These are phyloP conservation scores for Mastacembelus armatus DNA, from an alignment of 2,797 vertebrate genomes.

Conservation along the genomic window DNA sequence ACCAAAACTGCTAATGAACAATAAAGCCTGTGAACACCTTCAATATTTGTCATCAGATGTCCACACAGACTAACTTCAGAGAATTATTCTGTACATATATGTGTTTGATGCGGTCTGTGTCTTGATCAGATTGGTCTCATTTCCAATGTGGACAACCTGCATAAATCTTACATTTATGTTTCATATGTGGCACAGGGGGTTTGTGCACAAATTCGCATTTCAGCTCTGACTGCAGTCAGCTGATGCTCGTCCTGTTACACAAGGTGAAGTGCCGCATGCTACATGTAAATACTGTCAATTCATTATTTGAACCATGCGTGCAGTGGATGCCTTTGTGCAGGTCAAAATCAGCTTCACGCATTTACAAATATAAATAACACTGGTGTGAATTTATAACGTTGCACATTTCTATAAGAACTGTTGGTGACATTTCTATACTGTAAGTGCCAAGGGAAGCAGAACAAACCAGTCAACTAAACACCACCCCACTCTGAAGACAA, in stretches of 20 bases:
- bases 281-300: conserved; percentile 38
- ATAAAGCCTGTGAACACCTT: conserved; percentile 54
- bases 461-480: conserved; percentile 64
- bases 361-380: conserved; percentile 71
- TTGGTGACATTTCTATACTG: conserved; percentile 50
- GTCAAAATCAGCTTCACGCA: conserved; percentile 34
- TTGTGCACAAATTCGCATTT: conserved; percentile 29
- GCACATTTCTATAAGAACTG: conserved; percentile 49
- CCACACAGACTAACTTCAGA: conserved; percentile 13
- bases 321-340: conserved; percentile 28
- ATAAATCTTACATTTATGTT: conserved; percentile 14
- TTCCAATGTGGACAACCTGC: conserved; percentile 17
- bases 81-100: conserved; percentile 15
- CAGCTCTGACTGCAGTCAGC: conserved; percentile 18
- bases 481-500: conserved; percentile 60
- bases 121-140: neutral
- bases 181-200: conserved; percentile 17
- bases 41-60: conserved; percentile 48
- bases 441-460: conserved; percentile 61
- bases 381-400: conserved; percentile 59
- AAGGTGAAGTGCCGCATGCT: conserved; percentile 29
- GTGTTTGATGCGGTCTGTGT: neutral
- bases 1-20: conserved; percentile 36
- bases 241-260: conserved; percentile 27
- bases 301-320: no score